Percentiles rank a stretch among this genome's conserved stretches.
phyloP scores from a whole-genome alignment of 2,888 invertebrate genomes.

The Cataglyphis livida region DNA sequence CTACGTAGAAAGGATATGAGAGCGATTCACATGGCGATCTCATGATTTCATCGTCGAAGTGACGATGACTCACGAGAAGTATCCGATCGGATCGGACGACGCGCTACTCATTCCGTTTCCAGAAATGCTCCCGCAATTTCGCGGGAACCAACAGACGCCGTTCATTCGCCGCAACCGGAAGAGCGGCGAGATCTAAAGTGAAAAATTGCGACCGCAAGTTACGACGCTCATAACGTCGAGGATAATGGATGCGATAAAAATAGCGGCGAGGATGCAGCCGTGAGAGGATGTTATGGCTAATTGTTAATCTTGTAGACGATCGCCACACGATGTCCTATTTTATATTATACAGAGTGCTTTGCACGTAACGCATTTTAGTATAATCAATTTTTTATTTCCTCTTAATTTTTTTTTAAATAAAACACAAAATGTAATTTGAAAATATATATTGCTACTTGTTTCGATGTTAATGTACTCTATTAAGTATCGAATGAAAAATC shows the following conservation, averaged over 20 bases:
- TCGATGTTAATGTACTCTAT: background rate
- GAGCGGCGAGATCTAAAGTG: slow-evolving; percentile 18
- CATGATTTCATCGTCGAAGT: slow-evolving; percentile 31
- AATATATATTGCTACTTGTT: background rate
- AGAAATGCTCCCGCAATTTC: slow-evolving; percentile 54
- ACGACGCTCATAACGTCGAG: background rate
- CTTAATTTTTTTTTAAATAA: background rate
- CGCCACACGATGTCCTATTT: too few relatives aligned
- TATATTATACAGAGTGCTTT: background rate
- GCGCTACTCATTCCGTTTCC: slow-evolving; percentile 51
- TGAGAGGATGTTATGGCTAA: slow-evolving; percentile 6
- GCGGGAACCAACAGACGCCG: slow-evolving; percentile 2
- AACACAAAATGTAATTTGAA: background rate
- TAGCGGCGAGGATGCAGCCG: background rate
- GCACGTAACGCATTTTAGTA: background rate
- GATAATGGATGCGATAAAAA: slow-evolving; percentile 39
- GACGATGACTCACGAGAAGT: slow-evolving; percentile 55
- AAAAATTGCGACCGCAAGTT: slow-evolving; percentile 36
- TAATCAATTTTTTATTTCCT: background rate
- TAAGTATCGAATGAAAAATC: background rate
- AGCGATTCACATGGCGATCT: background rate
- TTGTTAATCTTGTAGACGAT: background rate
- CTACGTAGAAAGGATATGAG: too few relatives aligned
- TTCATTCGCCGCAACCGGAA: slow-evolving; percentile 28
- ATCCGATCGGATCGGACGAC: slow-evolving; percentile 23